These are phyloP conservation scores for Pipistrellus pipistrellus DNA, from an alignment of 2,797 vertebrate genomes.

Conservation along the genomic window DNA sequence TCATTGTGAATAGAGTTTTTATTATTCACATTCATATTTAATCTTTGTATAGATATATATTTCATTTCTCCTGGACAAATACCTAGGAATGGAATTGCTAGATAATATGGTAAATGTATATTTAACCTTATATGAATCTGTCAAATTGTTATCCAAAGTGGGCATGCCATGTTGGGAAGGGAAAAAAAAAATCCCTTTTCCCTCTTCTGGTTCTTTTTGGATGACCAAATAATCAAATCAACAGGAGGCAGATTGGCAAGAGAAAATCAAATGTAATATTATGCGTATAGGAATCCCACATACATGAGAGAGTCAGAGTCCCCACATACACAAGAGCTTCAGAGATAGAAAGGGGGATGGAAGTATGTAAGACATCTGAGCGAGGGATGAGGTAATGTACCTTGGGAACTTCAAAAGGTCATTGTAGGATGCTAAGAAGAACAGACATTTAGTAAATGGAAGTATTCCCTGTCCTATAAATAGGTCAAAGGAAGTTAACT, in stretches of 20 bases:
- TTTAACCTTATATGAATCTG: neutral
- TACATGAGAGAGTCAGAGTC: neutral
- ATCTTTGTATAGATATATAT: neutral
- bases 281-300: neutral
- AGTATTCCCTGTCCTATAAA: neutral
- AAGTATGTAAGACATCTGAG: neutral
- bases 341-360: neutral
- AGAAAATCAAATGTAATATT: neutral
- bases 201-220: neutral
- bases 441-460: neutral
- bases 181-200: neutral
- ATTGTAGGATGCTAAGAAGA: neutral
- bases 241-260: neutral
- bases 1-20: neutral
- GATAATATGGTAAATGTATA: neutral
- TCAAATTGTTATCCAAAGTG: neutral
- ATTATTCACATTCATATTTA: neutral
- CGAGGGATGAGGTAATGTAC: neutral
- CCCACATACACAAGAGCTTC: neutral
- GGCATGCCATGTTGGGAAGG: neutral
- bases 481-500: neutral
- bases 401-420: neutral
- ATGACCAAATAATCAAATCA: neutral
- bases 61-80: slow-evolving; percentile 33
- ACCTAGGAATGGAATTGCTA: slow-evolving; percentile 10